Percentiles rank a stretch among this genome's conserved stretches.
Conservation (phyloP, 37 sponge, comb jelly and placozoan species). For the Ianthella basta region DNA sequence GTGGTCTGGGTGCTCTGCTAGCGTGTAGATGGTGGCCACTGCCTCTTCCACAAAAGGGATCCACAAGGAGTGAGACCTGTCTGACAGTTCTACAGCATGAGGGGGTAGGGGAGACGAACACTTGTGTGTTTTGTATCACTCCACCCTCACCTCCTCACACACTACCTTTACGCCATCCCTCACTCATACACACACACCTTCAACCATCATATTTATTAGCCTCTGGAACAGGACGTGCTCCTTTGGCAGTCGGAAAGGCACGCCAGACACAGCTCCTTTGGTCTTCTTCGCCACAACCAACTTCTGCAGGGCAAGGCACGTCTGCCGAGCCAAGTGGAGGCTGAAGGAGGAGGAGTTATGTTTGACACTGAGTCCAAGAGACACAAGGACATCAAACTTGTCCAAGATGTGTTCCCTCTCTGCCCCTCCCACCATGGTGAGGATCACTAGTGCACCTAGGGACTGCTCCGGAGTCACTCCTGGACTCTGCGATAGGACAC, state of each 20-base stretch:
- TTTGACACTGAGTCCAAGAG: background rate
- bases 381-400: constrained; percentile 46
- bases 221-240: constrained; percentile 54
- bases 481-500: background rate
- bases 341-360: constrained; percentile 22
- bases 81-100: constrained; percentile 7
- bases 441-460: constrained; percentile 34
- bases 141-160: background rate
- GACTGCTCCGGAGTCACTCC: background rate
- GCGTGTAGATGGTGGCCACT: constrained; percentile 61
- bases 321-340: constrained; percentile 54
- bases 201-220: constrained; percentile 27
- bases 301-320: constrained; percentile 61
- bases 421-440: constrained; percentile 50
- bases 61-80: constrained; percentile 54
- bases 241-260: constrained; percentile 32
- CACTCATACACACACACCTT: constrained; percentile 7
- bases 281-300: constrained; percentile 19
- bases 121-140: too few species aligned
- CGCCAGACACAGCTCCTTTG: constrained; percentile 4
- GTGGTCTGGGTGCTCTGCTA: constrained; percentile 72
- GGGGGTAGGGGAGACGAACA: background rate
- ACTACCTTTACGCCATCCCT: background rate
- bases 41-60: constrained; percentile 82
- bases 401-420: constrained; percentile 20